Percentiles rank a stretch among this genome's conserved stretches.
Conservation (phyloP, 2,888 invertebrate species). For the Acronicta psi region DNA sequence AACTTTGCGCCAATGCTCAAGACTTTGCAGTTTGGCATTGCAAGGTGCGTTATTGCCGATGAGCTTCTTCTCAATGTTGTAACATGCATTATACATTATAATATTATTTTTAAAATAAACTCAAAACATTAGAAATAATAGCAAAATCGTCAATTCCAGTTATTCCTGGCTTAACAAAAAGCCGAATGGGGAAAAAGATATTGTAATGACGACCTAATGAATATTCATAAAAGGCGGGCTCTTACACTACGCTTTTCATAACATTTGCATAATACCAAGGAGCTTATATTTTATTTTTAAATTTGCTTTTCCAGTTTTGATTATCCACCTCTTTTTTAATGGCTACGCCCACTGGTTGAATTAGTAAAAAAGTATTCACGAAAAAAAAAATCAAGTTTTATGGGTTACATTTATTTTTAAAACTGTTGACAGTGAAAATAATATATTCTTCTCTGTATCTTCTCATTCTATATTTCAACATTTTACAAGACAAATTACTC, state of each 20-base stretch:
- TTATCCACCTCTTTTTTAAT: constrained; percentile 36
- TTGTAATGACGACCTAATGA: constrained; percentile 60
- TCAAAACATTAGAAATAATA: constrained; percentile 24
- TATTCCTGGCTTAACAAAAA: constrained; percentile 42
- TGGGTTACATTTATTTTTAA: no score
- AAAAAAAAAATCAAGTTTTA: no score
- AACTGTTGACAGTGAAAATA: no score
- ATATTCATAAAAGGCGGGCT: constrained; percentile 62
- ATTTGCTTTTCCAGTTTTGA: constrained; percentile 44
- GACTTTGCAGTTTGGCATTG: no score
- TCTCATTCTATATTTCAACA: no score
- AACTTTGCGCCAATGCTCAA: no score
- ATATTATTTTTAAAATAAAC: constrained; percentile 2
- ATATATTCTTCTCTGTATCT: no score
- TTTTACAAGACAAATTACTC: constrained; percentile 34
- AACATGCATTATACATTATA: background rate
- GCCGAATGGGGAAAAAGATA: constrained; percentile 51
- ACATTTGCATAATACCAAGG: constrained; percentile 65
- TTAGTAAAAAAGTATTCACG: no score
- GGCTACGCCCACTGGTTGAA: constrained; percentile 15
- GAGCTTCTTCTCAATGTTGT: no score
- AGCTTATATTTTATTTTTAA: constrained; percentile 56
- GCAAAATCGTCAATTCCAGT: constrained; percentile 36
- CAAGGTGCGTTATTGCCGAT: no score
- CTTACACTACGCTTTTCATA: constrained; percentile 63